Percentiles rank a stretch among this genome's conserved stretches.
phyloP scores from a whole-genome alignment of 2,113 vertebrate species.

The Myrmecophaga tridactyla region DNA sequence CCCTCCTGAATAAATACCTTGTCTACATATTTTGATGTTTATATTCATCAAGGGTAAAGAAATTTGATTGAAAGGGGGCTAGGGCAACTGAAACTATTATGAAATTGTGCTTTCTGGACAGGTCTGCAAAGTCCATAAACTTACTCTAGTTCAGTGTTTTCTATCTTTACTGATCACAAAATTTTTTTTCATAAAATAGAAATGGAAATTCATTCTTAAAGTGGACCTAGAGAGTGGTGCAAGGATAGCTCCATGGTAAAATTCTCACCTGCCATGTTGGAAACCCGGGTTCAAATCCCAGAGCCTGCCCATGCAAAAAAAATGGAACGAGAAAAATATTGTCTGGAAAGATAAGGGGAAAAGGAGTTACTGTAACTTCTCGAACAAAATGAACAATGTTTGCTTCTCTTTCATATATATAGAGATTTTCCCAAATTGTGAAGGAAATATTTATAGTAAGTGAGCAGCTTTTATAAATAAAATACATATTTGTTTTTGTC shows the following conservation, averaged over 20 bases:
- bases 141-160: not conserved
- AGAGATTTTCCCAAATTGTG: not conserved
- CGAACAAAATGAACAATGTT: not conserved
- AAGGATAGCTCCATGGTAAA: too few species aligned
- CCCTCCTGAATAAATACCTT: not conserved
- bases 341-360: not conserved
- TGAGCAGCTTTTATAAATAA: not conserved
- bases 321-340: not conserved
- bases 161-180: not conserved
- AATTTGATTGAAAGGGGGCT: not conserved
- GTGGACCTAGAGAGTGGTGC: not conserved
- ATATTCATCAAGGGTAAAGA: not conserved
- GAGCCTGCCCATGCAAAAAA: too few species aligned
- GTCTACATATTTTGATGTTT: not conserved
- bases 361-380: not conserved
- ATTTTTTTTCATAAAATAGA: not conserved
- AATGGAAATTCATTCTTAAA: conserved; percentile 9
- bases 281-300: too few species aligned
- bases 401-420: not conserved
- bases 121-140: not conserved
- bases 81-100: not conserved
- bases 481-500: not conserved
- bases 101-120: not conserved
- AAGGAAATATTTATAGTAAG: not conserved
- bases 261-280: too few species aligned